phyloP scores from a whole-genome alignment of 2,888 invertebrate species.

The Sminthurinus aureus region DNA sequence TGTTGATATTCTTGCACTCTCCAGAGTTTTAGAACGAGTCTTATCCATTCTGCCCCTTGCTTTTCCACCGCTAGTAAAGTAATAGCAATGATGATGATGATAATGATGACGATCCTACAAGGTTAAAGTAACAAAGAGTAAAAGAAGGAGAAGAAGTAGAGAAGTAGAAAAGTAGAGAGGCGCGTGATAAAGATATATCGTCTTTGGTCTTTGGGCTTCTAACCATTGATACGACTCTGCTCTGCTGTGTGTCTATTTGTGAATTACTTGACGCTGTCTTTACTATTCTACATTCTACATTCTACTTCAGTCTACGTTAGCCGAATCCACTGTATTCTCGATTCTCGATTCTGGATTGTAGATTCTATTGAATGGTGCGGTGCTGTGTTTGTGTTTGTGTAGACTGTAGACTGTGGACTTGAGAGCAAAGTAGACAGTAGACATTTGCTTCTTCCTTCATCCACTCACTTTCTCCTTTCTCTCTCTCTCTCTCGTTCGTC shows the following conservation, averaged over 20 bases:
- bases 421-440: slow-evolving; percentile 16
- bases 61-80: no score
- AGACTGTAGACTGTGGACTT: not conserved
- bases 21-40: no score
- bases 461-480: slow-evolving; percentile 1
- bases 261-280: not conserved
- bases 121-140: not conserved
- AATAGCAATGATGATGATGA: no score
- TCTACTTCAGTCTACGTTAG: no score
- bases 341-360: no score
- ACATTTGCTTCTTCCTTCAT: not conserved
- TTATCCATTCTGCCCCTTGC: no score
- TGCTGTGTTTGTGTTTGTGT: slow-evolving; percentile 6
- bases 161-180: not conserved
- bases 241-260: slow-evolving; percentile 2
- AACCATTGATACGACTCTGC: not conserved
- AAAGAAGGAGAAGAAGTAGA: not conserved
- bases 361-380: no score
- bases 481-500: not conserved
- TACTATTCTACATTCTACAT: no score
- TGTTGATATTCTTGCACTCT: no score
- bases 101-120: not conserved
- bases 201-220: slow-evolving; percentile 2
- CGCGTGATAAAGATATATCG: slow-evolving; percentile 27
- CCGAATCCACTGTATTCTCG: no score